phyloP scores from a whole-genome alignment of 2,113 vertebrate genomes.

The Dicentrarchus labrax region DNA sequence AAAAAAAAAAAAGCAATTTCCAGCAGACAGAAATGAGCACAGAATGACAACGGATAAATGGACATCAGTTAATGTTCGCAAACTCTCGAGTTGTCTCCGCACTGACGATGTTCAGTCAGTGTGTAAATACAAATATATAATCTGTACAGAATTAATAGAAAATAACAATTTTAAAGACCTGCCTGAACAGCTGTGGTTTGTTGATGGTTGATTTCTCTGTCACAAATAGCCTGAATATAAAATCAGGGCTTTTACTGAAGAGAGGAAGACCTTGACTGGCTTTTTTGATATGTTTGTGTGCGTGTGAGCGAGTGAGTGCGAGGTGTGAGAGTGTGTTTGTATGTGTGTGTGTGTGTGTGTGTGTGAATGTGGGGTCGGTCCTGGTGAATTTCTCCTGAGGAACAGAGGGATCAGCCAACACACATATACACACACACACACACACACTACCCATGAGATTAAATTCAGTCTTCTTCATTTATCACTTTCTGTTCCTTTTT shows the following conservation, averaged over 20 bases:
- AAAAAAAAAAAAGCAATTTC: constrained; percentile 15
- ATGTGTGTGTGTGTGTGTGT: constrained; percentile 12
- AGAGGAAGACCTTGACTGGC: constrained; percentile 35
- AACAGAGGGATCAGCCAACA: constrained; percentile 83
- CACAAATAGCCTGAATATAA: constrained; percentile 38
- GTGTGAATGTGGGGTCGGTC: constrained; percentile 67
- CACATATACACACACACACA: constrained; percentile 25
- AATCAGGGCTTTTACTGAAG: constrained; percentile 54
- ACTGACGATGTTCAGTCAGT: constrained; percentile 66
- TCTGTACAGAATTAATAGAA: constrained; percentile 85
- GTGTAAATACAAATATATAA: constrained; percentile 84
- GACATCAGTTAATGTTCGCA: constrained; percentile 39
- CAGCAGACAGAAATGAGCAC: constrained; percentile 27
- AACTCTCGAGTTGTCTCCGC: constrained; percentile 64
- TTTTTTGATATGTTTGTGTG: constrained; percentile 48
- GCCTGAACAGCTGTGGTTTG: constrained; percentile 69
- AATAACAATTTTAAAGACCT: constrained; percentile 79
- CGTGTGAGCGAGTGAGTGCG: not conserved
- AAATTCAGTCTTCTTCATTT: constrained; percentile 48
- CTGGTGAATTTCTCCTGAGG: constrained; percentile 84
- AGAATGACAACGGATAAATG: constrained; percentile 8
- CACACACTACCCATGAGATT: constrained; percentile 37
- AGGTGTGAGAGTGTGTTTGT: not conserved
- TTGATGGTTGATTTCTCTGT: constrained; percentile 59
- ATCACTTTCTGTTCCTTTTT: constrained; percentile 60